Conservation (phyloP, 2,888 invertebrate species). For the Neoascia interrupta region DNA sequence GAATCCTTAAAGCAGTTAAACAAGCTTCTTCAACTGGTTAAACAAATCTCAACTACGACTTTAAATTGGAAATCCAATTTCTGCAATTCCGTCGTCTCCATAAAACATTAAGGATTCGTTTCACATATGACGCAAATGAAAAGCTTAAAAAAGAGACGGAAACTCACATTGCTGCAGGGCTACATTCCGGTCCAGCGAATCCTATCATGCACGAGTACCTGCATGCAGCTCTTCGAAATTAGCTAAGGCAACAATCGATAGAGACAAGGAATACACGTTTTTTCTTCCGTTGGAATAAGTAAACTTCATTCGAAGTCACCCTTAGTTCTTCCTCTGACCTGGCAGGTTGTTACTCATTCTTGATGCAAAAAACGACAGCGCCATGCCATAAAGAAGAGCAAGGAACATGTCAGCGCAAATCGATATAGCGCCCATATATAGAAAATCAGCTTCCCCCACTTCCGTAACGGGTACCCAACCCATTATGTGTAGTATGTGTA, state of each 20-base stretch:
- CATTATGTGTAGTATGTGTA: slow-evolving; percentile 6
- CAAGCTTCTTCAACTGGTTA: no score
- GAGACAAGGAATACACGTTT: slow-evolving; percentile 34
- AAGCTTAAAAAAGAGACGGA: no score
- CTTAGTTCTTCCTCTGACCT: not conserved
- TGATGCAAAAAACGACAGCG: slow-evolving; percentile 29
- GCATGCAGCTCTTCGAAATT: slow-evolving; percentile 53
- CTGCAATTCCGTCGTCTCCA: no score
- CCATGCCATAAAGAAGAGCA: slow-evolving; percentile 12
- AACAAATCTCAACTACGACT: no score
- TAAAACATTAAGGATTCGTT: no score
- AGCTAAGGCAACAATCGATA: slow-evolving; percentile 56
- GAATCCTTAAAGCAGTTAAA: no score
- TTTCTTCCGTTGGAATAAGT: slow-evolving; percentile 48
- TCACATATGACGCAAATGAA: no score
- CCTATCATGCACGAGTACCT: slow-evolving; percentile 51
- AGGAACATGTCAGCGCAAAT: slow-evolving; percentile 34
- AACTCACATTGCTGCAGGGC: no score
- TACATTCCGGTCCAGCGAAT: slow-evolving; percentile 44
- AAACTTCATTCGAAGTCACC: slow-evolving; percentile 52
- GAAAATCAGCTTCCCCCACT: slow-evolving; percentile 1
- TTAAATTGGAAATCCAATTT: no score
- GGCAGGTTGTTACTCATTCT: slow-evolving; percentile 9
- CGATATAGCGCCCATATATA: not conserved
- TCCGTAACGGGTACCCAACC: not conserved